A percentile compares a stretch with the other conserved stretches of the same genome.
Conservation (phyloP, 2,113 vertebrate species). For the Brachirus orientalis region DNA sequence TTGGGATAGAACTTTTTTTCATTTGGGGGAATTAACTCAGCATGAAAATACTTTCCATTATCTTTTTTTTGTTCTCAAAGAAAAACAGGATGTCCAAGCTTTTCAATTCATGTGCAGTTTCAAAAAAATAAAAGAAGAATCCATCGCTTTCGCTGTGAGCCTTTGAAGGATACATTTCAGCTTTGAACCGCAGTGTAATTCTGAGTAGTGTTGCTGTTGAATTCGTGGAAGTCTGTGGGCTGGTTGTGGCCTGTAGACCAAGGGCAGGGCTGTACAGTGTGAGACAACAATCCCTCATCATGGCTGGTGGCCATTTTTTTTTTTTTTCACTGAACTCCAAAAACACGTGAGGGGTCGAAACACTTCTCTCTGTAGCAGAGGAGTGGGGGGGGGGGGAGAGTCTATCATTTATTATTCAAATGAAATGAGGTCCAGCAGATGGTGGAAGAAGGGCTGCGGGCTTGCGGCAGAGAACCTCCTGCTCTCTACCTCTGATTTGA, state of each 20-base stretch:
- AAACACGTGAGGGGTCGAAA: constrained; percentile 61
- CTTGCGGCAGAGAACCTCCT: constrained; percentile 87
- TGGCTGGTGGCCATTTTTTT: constrained; percentile 56
- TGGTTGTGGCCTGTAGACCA: constrained; percentile 48
- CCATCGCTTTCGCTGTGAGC: constrained; percentile 29
- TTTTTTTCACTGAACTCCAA: constrained; percentile 42
- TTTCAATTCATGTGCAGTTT: constrained; percentile 64
- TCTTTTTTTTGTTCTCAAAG: constrained; percentile 68
- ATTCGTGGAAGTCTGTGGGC: constrained; percentile 34
- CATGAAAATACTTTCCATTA: constrained; percentile 68
- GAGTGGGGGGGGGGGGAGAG: constrained; percentile 9
- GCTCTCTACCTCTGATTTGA: constrained; percentile 88
- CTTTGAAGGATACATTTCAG: constrained; percentile 54
- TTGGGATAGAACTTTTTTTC: constrained; percentile 44
- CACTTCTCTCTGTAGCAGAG: constrained; percentile 36
- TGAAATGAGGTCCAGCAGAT: constrained; percentile 92
- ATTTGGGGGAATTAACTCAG: constrained; percentile 67
- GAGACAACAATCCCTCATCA: constrained; percentile 53
- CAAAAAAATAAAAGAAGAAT: constrained; percentile 66
- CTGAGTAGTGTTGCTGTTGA: constrained; percentile 34
- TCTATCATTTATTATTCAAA: constrained; percentile 89
- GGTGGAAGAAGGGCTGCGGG: constrained; percentile 87
- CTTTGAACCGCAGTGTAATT: constrained; percentile 52
- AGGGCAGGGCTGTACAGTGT: constrained; percentile 46
- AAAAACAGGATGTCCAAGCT: constrained; percentile 70